These are phyloP conservation scores for Lithobates pipiens DNA, from an alignment of 2,797 vertebrate species.

Conservation along the genomic window DNA sequence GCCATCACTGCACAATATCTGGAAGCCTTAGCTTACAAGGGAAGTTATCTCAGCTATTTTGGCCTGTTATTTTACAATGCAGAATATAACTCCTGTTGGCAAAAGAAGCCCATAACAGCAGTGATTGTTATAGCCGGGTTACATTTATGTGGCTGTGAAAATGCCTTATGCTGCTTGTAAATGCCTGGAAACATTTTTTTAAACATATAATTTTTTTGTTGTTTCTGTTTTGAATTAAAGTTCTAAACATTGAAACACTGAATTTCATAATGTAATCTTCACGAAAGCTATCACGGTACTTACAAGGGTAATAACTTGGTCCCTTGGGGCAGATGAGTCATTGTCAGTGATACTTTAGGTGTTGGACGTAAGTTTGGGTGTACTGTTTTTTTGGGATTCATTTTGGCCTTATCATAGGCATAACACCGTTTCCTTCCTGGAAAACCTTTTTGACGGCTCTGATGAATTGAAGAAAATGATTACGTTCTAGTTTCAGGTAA, in stretches of 20 bases:
- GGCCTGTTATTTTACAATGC: slow-evolving; percentile 80
- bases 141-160: slow-evolving; percentile 81
- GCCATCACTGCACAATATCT: slow-evolving; percentile 68
- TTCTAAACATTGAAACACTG: neutral
- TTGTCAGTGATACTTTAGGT: neutral
- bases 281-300: neutral
- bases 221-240: slow-evolving; percentile 24
- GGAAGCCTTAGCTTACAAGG: slow-evolving; percentile 75
- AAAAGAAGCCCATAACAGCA: slow-evolving; percentile 79
- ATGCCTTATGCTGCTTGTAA: slow-evolving; percentile 79
- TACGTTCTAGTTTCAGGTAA: too few species aligned
- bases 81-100: slow-evolving; percentile 76
- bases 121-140: slow-evolving; percentile 77
- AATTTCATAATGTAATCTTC: neutral
- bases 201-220: slow-evolving; percentile 70
- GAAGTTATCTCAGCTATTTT: slow-evolving; percentile 80
- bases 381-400: neutral
- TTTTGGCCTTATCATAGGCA: too few species aligned
- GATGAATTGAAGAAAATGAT: too few species aligned
- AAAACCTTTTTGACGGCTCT: too few species aligned
- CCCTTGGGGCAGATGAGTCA: neutral
- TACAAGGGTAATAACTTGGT: neutral
- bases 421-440: too few species aligned
- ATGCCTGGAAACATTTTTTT: slow-evolving; percentile 78
- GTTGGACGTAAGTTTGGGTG: too few species aligned